A percentile compares a stretch with the other conserved stretches of the same genome.
Conservation (phyloP, 2,888 invertebrate genomes). For the Aphrophora alni region DNA sequence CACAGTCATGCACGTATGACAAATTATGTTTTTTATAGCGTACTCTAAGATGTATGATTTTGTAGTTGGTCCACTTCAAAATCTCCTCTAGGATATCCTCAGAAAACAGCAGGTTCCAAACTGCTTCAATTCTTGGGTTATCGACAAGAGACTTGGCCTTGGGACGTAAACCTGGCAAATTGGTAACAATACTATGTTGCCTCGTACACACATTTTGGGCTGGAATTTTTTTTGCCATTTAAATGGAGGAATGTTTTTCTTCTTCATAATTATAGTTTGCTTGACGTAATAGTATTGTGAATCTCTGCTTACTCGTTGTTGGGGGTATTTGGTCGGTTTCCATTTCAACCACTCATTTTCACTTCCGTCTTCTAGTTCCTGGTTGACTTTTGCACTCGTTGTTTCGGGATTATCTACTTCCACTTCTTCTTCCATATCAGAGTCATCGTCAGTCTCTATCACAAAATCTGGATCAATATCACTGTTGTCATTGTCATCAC, state of each 20-base stretch:
- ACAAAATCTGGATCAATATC: not conserved
- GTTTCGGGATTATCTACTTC: not conserved
- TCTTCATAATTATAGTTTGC: not conserved
- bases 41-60: not conserved
- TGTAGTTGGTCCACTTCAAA: not conserved
- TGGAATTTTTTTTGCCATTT: not conserved
- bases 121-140: not conserved
- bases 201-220: not conserved
- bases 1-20: not conserved
- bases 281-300: not conserved
- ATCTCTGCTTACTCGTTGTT: not conserved
- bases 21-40: not conserved
- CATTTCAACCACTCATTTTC: not conserved
- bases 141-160: not conserved
- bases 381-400: not conserved
- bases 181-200: not conserved
- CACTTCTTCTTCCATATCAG: not conserved
- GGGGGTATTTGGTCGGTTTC: not conserved
- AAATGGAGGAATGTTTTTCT: not conserved
- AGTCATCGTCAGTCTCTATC: not conserved
- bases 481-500: not conserved
- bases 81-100: not conserved
- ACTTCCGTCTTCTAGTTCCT: not conserved
- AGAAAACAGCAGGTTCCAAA: not conserved
- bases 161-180: not conserved